phyloP scores from a whole-genome alignment of 30 jellyfish, hydroid and myxozoan genomes.

The Catostylus mosaicus region DNA sequence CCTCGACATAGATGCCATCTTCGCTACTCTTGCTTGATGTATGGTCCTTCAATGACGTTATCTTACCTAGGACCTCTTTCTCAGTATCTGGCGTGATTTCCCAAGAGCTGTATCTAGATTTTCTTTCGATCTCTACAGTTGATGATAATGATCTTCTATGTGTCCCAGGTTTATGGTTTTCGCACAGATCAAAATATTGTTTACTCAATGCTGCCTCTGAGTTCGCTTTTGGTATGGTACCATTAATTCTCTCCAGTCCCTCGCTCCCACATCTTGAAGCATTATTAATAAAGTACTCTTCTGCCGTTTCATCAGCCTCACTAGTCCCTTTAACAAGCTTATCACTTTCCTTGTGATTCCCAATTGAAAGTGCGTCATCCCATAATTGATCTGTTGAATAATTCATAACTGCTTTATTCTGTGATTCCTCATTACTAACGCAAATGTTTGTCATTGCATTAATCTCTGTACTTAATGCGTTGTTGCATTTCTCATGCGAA shows the following conservation, averaged over 20 bases:
- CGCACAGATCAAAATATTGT: neutral
- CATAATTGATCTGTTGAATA: neutral
- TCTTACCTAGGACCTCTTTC: slow-evolving; percentile 46
- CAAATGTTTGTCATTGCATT: neutral
- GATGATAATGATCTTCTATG: neutral
- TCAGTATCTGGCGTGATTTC: slow-evolving; percentile 40
- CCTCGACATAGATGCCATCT: neutral
- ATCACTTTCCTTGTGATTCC: neutral
- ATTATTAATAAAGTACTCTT: neutral
- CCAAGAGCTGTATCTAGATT: slow-evolving; percentile 36
- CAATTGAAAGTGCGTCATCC: neutral
- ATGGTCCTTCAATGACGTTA: slow-evolving; percentile 14
- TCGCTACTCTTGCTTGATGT: neutral
- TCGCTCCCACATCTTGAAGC: neutral
- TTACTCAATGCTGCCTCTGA: neutral
- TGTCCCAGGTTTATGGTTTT: neutral
- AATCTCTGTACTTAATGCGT: neutral
- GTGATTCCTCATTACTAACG: neutral
- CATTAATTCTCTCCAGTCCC: neutral
- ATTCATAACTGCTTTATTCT: neutral
- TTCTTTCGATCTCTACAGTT: neutral
- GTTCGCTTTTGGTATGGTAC: neutral
- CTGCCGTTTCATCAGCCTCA: neutral
- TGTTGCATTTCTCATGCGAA: neutral
- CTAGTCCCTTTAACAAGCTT: neutral